These are phyloP conservation scores for Cuniculus paca DNA, from an alignment of 2,797 vertebrate genomes.

Conservation along the genomic window DNA sequence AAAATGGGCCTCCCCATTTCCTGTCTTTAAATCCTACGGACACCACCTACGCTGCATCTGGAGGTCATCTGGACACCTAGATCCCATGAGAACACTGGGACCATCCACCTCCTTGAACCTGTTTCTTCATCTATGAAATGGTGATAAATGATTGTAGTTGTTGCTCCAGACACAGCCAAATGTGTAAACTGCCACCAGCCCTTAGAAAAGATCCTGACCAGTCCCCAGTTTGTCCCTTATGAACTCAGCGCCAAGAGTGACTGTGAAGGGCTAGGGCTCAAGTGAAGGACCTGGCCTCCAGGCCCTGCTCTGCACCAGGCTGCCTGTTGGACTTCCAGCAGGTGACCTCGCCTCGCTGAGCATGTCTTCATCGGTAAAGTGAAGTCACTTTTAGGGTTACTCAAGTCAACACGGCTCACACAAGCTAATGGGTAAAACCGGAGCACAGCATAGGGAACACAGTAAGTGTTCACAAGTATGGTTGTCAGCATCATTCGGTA, in stretches of 20 bases:
- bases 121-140: constrained; percentile 58
- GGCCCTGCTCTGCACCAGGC: background rate
- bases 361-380: background rate
- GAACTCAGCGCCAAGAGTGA: background rate
- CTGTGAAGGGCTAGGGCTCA: background rate
- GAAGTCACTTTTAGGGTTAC: background rate
- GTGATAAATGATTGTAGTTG: background rate
- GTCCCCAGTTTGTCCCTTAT: background rate
- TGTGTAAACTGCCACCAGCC: background rate
- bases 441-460: background rate
- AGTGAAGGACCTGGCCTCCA: background rate
- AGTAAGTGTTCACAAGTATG: background rate
- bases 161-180: background rate
- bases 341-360: background rate
- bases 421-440: background rate
- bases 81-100: background rate
- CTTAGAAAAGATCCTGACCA: background rate
- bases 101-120: background rate
- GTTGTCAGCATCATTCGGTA: background rate
- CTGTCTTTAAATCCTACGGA: background rate
- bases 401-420: background rate
- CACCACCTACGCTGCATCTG: background rate
- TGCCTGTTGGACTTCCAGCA: background rate
- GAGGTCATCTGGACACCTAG: background rate
- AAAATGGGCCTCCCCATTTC: background rate